Evolutionary conservation across 2,113 vertebrate species (phyloP), one percentile per base, ranked within the genome.

Genomic region (Hypomesus transpacificus): DNA sequence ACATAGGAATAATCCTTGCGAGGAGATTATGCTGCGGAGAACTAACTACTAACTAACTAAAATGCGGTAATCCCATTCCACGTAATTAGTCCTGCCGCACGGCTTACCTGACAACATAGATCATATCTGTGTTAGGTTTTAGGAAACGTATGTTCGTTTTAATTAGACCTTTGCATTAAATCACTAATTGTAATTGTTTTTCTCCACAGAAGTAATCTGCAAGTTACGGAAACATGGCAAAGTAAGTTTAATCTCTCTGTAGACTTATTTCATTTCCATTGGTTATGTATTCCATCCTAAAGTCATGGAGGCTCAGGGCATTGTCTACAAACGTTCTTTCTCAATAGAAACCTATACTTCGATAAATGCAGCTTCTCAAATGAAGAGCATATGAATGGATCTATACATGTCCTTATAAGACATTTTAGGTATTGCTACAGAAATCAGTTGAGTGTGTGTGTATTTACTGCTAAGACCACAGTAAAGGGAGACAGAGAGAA

Each of bases 21-120:
- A 31, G 39, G 69, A 75, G 31, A 14, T 75, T 80, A 80, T 26
- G 70, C 16, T 58, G 20, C 81, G 61, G 51, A 75, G 22, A 68
- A 54, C 52, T 71, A 57, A 76, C 58, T 71, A 62, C 54, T 20
- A 68, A 59, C 51, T 73, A 53, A 76, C 59, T 74, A 59, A 57
- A 76, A 68, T 66, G 59, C 52, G 50, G 0, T 89, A 89, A 91
- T 90, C 89, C 83, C 39, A 81, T 86, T 67, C 1, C 16, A 58
- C 17, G 8, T 78, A 85, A 87, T 90, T 89, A 84, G 70, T 77
- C 69, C 20, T 58, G 60, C 7, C 61, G 57, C 59, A 1, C 5
- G 20, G 56, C n/a, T 11, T 20, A 13, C 13, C 56, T 1, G 28
- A 20, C 24, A 9, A 46, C 53, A 63, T 51, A 53, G 18, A 65